Evolutionary conservation across 2,888 invertebrate species (phyloP).

Genomic region (Epistrophella euchroma): DNA sequence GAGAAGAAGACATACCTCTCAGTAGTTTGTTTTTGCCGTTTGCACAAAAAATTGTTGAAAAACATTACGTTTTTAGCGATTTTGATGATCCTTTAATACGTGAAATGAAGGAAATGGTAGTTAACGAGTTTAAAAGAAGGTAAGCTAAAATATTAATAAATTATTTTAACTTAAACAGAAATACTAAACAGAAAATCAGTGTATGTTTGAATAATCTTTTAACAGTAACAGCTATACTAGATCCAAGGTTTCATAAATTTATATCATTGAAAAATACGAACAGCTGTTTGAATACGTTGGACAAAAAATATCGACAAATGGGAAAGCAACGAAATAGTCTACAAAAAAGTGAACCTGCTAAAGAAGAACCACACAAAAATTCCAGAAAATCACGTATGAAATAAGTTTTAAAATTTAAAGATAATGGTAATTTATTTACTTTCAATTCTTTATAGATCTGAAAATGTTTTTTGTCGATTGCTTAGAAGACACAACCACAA

Average conservation of each 20-base stretch:
- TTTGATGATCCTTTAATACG: conserved; percentile 79
- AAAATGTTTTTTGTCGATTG: conserved; percentile 82
- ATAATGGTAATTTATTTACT: background rate
- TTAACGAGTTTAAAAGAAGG: conserved; percentile 79
- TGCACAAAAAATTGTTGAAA: conserved; percentile 81
- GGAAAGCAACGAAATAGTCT: conserved; percentile 46
- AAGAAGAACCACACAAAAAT: conserved; percentile 2
- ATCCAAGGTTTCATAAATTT: conserved; percentile 82
- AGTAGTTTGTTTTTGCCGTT: conserved; percentile 81
- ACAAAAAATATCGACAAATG: conserved; percentile 53
- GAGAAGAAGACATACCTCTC: conserved; percentile 82
- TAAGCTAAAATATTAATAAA: conserved; percentile 52
- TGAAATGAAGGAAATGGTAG: conserved; percentile 80
- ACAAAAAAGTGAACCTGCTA: conserved; percentile 4
- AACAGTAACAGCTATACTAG: conserved; percentile 82
- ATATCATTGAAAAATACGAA: conserved; percentile 77
- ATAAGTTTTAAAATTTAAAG: background rate
- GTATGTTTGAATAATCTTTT: conserved; percentile 80
- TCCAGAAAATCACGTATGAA: conserved; percentile 60
- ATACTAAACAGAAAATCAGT: conserved; percentile 56
- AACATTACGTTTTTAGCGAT: conserved; percentile 79
- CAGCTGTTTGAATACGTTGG: conserved; percentile 78
- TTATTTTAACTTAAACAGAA: background rate
- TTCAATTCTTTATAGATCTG: conserved; percentile 77
- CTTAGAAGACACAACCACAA: conserved; percentile 76